Evolutionary conservation across 2,888 invertebrate genomes (phyloP), one percentile per base, ranked within the genome.

Genomic region (Ormyrus pomaceus): DNA sequence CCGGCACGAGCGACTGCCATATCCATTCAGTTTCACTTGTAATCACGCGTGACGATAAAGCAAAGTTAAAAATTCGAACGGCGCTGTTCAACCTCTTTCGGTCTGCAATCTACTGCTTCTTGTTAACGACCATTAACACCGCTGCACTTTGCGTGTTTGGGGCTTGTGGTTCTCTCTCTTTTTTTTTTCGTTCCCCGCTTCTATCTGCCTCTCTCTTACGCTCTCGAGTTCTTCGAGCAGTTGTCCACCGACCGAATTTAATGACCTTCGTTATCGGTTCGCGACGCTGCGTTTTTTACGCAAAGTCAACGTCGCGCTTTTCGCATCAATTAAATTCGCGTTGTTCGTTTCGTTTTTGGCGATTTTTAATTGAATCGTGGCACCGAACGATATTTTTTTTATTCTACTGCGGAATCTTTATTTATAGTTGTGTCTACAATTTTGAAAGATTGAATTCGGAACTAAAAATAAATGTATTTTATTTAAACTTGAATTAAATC

Each of bases 241-340:
- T 81, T 81, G 81, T 80, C 79, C 83, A 77, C 46, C 71, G 77
- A 59, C 48, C 76, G 61, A 79, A 83, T 83, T 84, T 82, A 84
- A 84, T 83, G 80, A 79, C 78, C 84, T 84, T 84, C 83, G 84
- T 84, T 84, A 84, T 78, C 79, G 66, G 66, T 59, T 51, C 58
- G 53, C 46, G 64, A 55, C n/a, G 8, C 46, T 48, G n/a, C 46
- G 66, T 78, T 75, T 79, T 75, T 71, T 58, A 11, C 6, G 51
- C 66, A 51, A 50, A 69, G 61, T 74, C 59, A 61, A 61, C 61
- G 58, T 56, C 56, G 50, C 56, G 50, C 65, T 71, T 65, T 66
- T 68, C 55, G 61, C 68, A 55, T 72, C 76, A 76, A 72, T 65
- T 71, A 56, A 64, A 79, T 65, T 62, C 51, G 19, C 45, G 50